Conservation (phyloP, 1,140 invertebrate species). For the Macrobrachium nipponense region DNA sequence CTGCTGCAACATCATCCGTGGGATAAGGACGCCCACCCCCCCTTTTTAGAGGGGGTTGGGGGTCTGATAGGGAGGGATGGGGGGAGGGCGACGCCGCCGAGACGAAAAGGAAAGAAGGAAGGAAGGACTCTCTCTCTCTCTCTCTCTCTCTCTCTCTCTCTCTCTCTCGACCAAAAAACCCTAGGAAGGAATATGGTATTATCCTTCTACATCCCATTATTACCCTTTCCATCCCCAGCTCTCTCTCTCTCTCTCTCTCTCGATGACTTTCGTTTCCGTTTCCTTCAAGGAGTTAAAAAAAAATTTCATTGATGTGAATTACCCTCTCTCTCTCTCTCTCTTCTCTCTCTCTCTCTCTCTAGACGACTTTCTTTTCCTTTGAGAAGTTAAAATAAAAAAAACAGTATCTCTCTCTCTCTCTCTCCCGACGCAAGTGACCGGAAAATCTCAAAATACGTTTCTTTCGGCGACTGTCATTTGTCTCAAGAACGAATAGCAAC, state of each 20-base stretch:
- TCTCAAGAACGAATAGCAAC: background rate
- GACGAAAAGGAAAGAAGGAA: background rate
- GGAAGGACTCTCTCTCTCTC: background rate
- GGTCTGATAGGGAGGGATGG: no score
- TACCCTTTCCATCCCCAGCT: background rate
- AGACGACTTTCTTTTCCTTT: no score
- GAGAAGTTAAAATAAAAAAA: no score
- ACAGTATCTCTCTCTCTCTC: background rate
- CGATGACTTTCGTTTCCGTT: background rate
- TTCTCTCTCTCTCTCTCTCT: background rate
- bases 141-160: conserved; percentile 15
- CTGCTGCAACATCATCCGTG: no score
- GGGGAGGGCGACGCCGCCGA: background rate
- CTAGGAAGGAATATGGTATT: background rate
- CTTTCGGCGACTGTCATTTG: background rate
- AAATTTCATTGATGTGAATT: background rate
- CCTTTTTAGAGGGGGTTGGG: background rate
- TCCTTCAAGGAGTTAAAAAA: no score
- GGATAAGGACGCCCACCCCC: background rate
- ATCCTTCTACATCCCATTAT: background rate
- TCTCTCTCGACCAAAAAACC: background rate
- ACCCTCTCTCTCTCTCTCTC: background rate
- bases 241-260: conserved; percentile 13
- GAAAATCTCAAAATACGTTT: background rate
- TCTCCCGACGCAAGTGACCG: background rate